Conservation (phyloP, 2,113 vertebrate genomes). For the Spea bombifrons region DNA sequence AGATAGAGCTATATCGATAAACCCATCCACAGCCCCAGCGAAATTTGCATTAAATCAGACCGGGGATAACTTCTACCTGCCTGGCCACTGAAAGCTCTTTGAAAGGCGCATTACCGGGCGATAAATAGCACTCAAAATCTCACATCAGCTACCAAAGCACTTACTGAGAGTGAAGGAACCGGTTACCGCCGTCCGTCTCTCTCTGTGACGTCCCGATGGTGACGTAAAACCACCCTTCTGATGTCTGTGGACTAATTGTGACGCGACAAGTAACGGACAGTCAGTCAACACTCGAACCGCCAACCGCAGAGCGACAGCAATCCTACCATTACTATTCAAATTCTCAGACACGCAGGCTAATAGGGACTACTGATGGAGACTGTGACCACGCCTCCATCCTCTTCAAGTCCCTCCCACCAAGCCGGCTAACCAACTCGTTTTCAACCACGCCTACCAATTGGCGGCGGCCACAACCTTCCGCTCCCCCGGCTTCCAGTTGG, state of each 20-base stretch:
- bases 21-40: too few species aligned
- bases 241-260: not conserved
- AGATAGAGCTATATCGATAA: too few species aligned
- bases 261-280: not conserved
- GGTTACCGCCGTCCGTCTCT: not conserved
- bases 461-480: not conserved
- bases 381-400: not conserved
- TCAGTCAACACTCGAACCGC: not conserved
- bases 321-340: conserved; percentile 5
- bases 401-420: not conserved
- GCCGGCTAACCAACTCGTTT: not conserved
- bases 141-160: not conserved
- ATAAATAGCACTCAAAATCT: not conserved
- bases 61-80: too few species aligned
- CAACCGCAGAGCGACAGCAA: not conserved
- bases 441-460: not conserved
- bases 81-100: too few species aligned
- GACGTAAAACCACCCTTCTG: not conserved
- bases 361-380: not conserved
- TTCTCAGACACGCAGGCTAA: conserved; percentile 15
- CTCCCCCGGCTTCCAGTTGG: too few species aligned
- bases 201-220: conserved; percentile 2
- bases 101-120: not conserved
- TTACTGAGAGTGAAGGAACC: conserved; percentile 10
- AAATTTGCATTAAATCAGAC: too few species aligned